A percentile compares a stretch with the other conserved stretches of the same genome.
Evolutionary conservation across 2,797 vertebrate genomes (phyloP).

Genomic region (Spheniscus humboldti): DNA sequence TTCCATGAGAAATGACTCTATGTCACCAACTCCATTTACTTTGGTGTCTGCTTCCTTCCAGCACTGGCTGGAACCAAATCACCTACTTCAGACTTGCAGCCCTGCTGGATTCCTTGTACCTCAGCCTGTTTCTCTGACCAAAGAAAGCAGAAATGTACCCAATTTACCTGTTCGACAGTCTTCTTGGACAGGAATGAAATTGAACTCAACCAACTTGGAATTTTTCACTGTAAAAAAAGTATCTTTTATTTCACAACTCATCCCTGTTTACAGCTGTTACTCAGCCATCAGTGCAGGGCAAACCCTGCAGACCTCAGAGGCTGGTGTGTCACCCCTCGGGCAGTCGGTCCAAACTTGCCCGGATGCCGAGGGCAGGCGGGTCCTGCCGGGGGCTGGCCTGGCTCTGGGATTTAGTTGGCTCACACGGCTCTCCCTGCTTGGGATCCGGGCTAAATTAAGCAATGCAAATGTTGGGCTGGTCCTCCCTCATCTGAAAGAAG

Average conservation of each 20-base stretch:
- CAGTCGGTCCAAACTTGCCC: neutral
- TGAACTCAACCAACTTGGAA: neutral
- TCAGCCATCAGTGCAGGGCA: neutral
- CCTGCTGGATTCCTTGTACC: neutral
- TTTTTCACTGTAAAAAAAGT: neutral
- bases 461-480: neutral
- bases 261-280: neutral
- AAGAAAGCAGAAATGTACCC: neutral
- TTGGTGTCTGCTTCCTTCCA: neutral
- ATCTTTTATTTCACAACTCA: neutral
- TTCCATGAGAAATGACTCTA: neutral
- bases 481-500: neutral
- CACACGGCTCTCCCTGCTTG: neutral
- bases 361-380: neutral
- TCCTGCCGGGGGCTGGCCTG: neutral
- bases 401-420: neutral
- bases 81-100: neutral
- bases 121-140: neutral
- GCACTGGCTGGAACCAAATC: neutral
- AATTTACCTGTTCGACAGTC: neutral
- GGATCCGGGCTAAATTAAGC: neutral
- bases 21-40: neutral
- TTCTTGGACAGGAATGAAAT: neutral
- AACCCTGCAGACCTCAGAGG: neutral
- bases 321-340: fast-evolving